Conservation (phyloP, 2,797 vertebrate genomes). For the Remorina albescens region DNA sequence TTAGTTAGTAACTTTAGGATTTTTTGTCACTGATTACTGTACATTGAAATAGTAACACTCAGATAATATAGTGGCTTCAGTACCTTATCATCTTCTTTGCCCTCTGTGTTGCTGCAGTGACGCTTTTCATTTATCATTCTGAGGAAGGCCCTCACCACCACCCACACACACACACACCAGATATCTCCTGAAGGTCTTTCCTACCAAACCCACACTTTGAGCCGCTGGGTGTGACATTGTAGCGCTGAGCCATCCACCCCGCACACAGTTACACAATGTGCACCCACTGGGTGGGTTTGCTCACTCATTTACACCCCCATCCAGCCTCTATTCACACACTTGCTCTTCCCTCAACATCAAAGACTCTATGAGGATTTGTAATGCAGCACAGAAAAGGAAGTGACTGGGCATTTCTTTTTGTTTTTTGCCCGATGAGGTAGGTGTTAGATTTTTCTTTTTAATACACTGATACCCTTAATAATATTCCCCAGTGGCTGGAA, state of each 20-base stretch:
- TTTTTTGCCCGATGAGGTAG: conserved; percentile 15
- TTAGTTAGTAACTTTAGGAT: too few species aligned
- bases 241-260: conserved; percentile 50
- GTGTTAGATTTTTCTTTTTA: background rate
- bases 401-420: background rate
- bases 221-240: conserved; percentile 40
- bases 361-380: conserved; percentile 1
- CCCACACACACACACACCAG: background rate
- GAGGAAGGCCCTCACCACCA: background rate
- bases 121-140: conserved; percentile 71
- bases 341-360: background rate
- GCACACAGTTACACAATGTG: conserved; percentile 12
- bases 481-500: background rate
- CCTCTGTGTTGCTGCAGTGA: conserved; percentile 33
- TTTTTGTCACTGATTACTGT: too few species aligned
- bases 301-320: background rate
- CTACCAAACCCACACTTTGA: conserved; percentile 41
- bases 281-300: too few species aligned
- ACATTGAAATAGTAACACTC: too few species aligned
- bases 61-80: too few species aligned
- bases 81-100: too few species aligned
- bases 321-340: background rate
- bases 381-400: conserved; percentile 8
- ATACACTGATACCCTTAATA: background rate
- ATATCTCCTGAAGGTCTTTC: conserved; percentile 5